phyloP scores from a whole-genome alignment of 2,113 vertebrate genomes.

The Sylvia atricapilla region DNA sequence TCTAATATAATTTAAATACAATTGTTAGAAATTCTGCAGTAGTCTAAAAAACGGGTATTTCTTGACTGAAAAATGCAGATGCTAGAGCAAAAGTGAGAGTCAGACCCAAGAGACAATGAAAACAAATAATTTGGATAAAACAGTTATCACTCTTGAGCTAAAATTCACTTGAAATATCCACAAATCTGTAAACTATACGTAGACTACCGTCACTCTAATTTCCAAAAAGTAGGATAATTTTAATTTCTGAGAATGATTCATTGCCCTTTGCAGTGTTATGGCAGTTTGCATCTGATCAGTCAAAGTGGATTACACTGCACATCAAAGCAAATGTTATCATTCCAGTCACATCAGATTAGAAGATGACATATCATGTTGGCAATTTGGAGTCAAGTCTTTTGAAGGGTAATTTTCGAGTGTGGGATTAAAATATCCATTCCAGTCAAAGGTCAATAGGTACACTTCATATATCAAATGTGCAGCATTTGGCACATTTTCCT shows the following conservation, averaged over 20 bases:
- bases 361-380: conserved; percentile 33
- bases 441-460: conserved; percentile 56
- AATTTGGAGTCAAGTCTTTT: conserved; percentile 60
- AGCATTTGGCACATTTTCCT: conserved; percentile 1
- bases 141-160: background rate
- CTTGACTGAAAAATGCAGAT: background rate
- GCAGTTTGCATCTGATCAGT: conserved; percentile 54
- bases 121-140: background rate
- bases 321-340: conserved; percentile 56
- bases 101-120: background rate
- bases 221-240: background rate
- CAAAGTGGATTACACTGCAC: conserved; percentile 21
- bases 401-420: conserved; percentile 59
- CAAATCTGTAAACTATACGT: background rate
- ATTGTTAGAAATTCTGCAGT: background rate
- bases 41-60: background rate
- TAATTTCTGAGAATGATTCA: background rate
- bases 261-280: conserved; percentile 9
- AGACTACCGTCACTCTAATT: background rate
- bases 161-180: background rate
- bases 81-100: background rate
- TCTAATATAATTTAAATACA: background rate
- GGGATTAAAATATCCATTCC: conserved; percentile 62
- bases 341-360: conserved; percentile 62
- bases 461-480: conserved; percentile 18